Percentiles rank a stretch among this genome's conserved stretches.
phyloP scores from a whole-genome alignment of 2,797 vertebrate species.

The Capromys pilorides region DNA sequence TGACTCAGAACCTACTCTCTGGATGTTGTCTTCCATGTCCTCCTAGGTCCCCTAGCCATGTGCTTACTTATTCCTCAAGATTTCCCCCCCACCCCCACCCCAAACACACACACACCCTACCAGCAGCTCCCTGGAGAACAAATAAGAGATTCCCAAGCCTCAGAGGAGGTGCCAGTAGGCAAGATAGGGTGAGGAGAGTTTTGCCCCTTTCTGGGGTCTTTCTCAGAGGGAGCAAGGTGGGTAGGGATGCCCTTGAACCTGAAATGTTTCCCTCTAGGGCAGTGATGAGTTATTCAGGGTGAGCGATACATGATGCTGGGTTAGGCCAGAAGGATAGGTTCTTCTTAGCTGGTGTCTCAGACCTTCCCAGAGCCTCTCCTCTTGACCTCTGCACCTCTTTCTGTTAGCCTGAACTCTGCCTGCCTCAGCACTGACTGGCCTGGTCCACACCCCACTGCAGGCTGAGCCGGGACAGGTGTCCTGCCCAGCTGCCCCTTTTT shows the following conservation, averaged over 20 bases:
- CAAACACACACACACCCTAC: too few species aligned
- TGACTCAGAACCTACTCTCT: neutral
- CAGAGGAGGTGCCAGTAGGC: neutral
- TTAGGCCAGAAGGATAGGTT: neutral
- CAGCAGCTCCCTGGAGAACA: neutral
- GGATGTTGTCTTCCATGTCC: neutral
- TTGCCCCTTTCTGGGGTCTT: neutral
- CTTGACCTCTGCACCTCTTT: slow-evolving; percentile 21
- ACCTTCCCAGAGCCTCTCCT: neutral
- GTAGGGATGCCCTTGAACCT: neutral
- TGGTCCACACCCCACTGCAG: neutral
- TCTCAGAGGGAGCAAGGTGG: neutral
- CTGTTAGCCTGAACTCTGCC: slow-evolving; percentile 21
- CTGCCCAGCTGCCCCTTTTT: slow-evolving; percentile 69
- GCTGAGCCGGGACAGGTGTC: slow-evolving; percentile 75
- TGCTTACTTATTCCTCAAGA: neutral
- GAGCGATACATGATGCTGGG: neutral
- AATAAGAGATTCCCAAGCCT: neutral
- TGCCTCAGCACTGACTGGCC: slow-evolving; percentile 12
- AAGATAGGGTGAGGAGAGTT: neutral
- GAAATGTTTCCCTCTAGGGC: too few species aligned
- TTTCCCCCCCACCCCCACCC: neutral
- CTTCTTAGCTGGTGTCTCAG: neutral
- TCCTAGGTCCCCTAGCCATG: neutral
- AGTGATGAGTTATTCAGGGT: fast-evolving